phyloP scores from a whole-genome alignment of 2,113 vertebrate genomes.

The Pteronura brasiliensis region DNA sequence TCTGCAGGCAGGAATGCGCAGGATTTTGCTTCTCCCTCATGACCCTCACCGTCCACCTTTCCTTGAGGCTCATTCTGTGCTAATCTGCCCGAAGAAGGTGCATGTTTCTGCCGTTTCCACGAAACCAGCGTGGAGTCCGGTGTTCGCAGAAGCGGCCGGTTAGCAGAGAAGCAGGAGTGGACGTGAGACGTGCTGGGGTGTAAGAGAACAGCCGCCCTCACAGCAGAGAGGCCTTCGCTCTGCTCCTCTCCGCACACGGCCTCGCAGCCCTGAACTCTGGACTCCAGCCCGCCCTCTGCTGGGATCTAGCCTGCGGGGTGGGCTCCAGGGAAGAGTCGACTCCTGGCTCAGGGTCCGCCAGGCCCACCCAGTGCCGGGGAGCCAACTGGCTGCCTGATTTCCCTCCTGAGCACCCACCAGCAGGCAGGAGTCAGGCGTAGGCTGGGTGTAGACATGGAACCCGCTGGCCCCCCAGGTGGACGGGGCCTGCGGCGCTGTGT shows the following conservation, averaged over 20 bases:
- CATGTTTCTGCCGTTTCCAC: not conserved
- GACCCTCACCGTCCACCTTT: not conserved
- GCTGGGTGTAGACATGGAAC: not conserved
- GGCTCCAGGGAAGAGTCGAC: not conserved
- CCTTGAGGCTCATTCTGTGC: not conserved
- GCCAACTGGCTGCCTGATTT: not conserved
- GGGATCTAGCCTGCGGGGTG: not conserved
- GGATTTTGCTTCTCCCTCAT: not conserved
- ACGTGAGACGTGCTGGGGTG: not conserved
- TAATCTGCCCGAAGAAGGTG: not conserved
- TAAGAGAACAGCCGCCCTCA: not conserved
- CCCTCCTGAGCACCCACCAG: fast-evolving
- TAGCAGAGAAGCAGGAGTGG: not conserved
- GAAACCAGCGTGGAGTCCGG: not conserved
- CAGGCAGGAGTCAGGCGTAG: not conserved
- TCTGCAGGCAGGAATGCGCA: not conserved
- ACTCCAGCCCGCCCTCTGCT: not conserved
- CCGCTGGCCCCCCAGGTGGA: not conserved
- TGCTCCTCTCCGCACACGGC: not conserved
- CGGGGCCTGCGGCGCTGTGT: not conserved
- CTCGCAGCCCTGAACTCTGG: not conserved
- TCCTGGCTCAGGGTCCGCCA: not conserved
- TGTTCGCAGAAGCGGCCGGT: not conserved
- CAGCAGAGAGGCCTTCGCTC: not conserved
- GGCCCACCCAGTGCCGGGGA: too few relatives aligned